A percentile compares a stretch with the other conserved stretches of the same genome.
phyloP scores from a whole-genome alignment of 1,140 invertebrate species.

The Drosophila sp. region DNA sequence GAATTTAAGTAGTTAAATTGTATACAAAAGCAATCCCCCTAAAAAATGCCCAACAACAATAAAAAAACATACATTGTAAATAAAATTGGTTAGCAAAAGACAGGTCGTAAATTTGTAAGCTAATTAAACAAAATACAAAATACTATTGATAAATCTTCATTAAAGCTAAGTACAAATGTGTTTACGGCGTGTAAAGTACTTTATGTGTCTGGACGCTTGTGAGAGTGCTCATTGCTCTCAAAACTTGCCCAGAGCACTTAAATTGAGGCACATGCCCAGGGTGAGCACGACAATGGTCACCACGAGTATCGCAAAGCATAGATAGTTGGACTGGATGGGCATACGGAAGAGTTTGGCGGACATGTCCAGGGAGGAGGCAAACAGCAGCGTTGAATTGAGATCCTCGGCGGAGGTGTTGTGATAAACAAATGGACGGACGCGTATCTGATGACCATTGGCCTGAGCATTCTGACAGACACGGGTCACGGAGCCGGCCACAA shows the following conservation, averaged over 20 bases:
- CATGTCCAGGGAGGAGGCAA: conserved; percentile 90
- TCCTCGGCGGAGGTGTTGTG: conserved; percentile 90
- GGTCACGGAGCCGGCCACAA: conserved; percentile 91
- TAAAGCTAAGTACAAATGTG: conserved; percentile 29
- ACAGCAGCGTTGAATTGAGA: conserved; percentile 91
- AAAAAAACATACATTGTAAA: conserved; percentile 57
- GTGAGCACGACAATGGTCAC: conserved; percentile 87
- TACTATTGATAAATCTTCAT: conserved; percentile 50
- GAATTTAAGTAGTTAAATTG: conserved; percentile 73
- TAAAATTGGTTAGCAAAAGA: conserved; percentile 59
- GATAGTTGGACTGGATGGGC: conserved; percentile 89
- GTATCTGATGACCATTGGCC: conserved; percentile 90
- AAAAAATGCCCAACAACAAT: conserved; percentile 17
- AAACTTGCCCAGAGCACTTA: conserved; percentile 68
- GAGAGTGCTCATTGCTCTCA: conserved; percentile 18
- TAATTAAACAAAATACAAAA: conserved; percentile 32
- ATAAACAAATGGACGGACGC: conserved; percentile 91
- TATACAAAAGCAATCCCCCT: conserved; percentile 52
- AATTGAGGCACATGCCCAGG: conserved; percentile 88
- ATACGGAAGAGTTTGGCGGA: conserved; percentile 89
- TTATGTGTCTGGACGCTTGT: neutral
- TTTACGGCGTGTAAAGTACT: neutral
- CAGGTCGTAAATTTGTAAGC: conserved; percentile 54
- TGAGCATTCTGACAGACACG: conserved; percentile 89
- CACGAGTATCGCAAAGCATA: conserved; percentile 88